These are phyloP conservation scores for Caerostris extrusa DNA, from an alignment of 1,140 invertebrate genomes.

Conservation along the genomic window DNA sequence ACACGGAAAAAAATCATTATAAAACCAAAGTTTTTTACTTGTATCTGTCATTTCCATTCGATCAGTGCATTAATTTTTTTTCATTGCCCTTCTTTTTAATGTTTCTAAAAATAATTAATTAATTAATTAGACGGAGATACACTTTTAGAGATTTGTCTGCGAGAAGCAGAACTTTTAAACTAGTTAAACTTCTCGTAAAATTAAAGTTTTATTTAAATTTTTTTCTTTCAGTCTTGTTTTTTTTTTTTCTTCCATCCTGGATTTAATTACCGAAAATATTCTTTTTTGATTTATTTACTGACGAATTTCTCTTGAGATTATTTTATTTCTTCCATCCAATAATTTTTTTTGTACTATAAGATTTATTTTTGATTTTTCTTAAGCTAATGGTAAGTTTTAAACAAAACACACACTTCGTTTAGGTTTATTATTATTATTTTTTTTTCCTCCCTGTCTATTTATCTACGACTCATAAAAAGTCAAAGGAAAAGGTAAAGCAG, in stretches of 20 bases:
- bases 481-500: neutral
- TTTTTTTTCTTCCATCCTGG: neutral
- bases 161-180: neutral
- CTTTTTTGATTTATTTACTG: neutral
- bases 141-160: neutral
- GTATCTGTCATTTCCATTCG: neutral
- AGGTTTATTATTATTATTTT: neutral
- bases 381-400: slow-evolving; percentile 15
- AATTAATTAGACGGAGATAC: neutral
- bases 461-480: neutral
- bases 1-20: too few relatives aligned
- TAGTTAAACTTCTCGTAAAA: slow-evolving; percentile 21
- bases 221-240: neutral
- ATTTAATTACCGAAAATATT: slow-evolving; percentile 33
- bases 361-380: slow-evolving; percentile 13
- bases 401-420: neutral
- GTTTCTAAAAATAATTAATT: neutral
- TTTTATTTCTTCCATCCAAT: neutral
- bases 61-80: neutral
- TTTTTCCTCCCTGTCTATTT: neutral
- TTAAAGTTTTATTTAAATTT: neutral
- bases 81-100: neutral
- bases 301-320: neutral
- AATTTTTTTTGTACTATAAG: neutral
- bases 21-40: too few relatives aligned